Evolutionary conservation across 2,888 invertebrate species (phyloP), one percentile per base, ranked within the genome.

Genomic region (Drosophila mimica): DNA sequence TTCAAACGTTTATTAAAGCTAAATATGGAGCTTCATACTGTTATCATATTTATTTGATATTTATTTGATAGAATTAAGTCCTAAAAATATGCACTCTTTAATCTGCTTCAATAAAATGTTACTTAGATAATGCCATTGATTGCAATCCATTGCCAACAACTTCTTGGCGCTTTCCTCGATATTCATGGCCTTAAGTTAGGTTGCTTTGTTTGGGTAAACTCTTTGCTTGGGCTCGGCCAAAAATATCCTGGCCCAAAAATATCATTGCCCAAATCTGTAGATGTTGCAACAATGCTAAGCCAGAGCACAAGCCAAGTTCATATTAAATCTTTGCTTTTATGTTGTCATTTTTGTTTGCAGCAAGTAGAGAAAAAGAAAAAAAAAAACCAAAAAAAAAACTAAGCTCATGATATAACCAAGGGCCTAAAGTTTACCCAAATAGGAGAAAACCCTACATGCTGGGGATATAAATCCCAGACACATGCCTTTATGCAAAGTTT

Each of bases 301-400:
- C 64, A 20, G 53, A 31, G 58, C 60, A 56, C 36, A 64, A 76
- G 70, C 72, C 79, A 85, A 85, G 82, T 82, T 83, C 88, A 83
- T 77, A 86, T 83, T 88, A 86, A 86, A 88, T 88, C 88, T 85
- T 83, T 80, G 87, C 85, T 88, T 86, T 86, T 83, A 88, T 86
- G 83, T 88, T 63, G 71, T 59, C 74, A 67, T 74, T 87, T 84
- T 81, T 82, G 76, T 83, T 80, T 68, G 64, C 69, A 65, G 51
- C 62, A 59, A 57, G 66, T 11, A 17, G 17, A n/a, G 30, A 46
- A 49, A 60, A 54, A 13, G 56, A 2, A 54, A n/a, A 40, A n/a
- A 61, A 20, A 60, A 36, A n/a, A n/a, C n/a, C 28, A 52, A 31
- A 33, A 31, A 59, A 70, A 62, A 79, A 81, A 82, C 66, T 74